Base-by-base conservation (phyloP, 2,888 invertebrate genomes). In the Drosophila barbarae region DNA sequence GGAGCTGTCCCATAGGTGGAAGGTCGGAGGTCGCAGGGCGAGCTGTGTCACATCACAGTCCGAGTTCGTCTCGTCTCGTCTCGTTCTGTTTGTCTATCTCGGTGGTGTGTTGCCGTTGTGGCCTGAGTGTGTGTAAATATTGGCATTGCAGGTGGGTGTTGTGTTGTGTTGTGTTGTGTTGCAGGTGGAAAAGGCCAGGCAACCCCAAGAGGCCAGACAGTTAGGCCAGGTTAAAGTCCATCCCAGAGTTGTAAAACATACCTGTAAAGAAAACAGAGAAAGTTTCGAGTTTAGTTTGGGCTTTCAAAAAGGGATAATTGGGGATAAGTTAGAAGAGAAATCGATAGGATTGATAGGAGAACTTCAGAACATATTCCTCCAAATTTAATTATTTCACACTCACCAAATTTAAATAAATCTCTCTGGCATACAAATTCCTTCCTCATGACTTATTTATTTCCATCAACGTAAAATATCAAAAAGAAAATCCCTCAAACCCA, bases 71-170 rank as follows among this genome's bases (percentile, higher is more conserved):
- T 34, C 32, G 47, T 32, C 32, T 47, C 32, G 47, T 46, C 38
- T 53, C 52, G 52, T 53, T 58, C 15, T 68, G 73, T 74, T 66
- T 76, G 66, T 59, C 55, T 65, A 66, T 60, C 34, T 47, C 30
- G 39, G 7, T 28, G 46, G 36, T 60, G 39, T 47, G 47, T 42
- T 41, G 55, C 13, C 23, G 44, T 39, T 49, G 63, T 54, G 46
- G 46, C 35, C 55, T 64, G 52, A 30, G 60, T 50, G 71, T 67
- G 69, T 69, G 60, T 74, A 82, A 82, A 78, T 77, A 78, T 78
- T 78, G 83, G 34, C 73, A 68, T 66, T 69, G 77, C 78, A 78
- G 83, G 80, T 79, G 77, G 58, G 56, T 69, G 66, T 56, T 55
- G 28, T 26, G 34, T 28, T 12, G 50, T 30, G 36, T n/a, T 36